A percentile compares a stretch with the other conserved stretches of the same genome.
These are phyloP conservation scores for Ceratotherium simum DNA, from an alignment of 2,113 vertebrate genomes.

Conservation along the genomic window DNA sequence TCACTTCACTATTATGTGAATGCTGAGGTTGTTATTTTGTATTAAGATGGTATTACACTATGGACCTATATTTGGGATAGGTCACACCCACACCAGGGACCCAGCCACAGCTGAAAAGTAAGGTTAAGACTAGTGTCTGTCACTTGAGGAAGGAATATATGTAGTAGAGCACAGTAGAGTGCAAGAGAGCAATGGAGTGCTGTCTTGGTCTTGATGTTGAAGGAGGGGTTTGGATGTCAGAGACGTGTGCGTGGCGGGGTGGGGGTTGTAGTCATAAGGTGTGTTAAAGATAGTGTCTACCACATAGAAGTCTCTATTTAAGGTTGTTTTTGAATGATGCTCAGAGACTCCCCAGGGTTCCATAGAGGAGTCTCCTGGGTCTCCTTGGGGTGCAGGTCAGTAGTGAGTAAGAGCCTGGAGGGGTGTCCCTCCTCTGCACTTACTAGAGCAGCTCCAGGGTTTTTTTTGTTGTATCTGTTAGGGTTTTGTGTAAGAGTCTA, in stretches of 20 bases:
- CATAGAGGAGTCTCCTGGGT: background rate
- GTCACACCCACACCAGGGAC: background rate
- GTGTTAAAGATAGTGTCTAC: background rate
- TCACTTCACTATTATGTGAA: background rate
- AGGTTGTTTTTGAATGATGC: background rate
- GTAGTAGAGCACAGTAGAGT: background rate
- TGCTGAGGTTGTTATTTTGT: slow-evolving; percentile 31
- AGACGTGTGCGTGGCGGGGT: background rate
- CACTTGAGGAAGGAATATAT: background rate
- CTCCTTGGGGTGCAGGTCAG: background rate
- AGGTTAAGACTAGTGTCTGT: background rate
- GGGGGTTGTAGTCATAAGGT: background rate
- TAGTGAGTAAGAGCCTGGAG: background rate
- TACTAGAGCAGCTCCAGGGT: background rate
- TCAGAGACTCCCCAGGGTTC: background rate
- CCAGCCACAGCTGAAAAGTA: background rate
- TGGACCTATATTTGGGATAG: background rate
- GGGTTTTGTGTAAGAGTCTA: slow-evolving; percentile 14
- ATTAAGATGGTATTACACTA: background rate
- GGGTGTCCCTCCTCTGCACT: background rate
- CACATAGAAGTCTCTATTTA: background rate
- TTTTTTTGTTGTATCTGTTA: background rate
- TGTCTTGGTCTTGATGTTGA: background rate
- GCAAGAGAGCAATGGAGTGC: background rate
- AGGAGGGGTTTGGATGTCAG: background rate